A percentile compares a stretch with the other conserved stretches of the same genome.
Conservation (phyloP, 2,888 invertebrate genomes). For the Thecophora atra region DNA sequence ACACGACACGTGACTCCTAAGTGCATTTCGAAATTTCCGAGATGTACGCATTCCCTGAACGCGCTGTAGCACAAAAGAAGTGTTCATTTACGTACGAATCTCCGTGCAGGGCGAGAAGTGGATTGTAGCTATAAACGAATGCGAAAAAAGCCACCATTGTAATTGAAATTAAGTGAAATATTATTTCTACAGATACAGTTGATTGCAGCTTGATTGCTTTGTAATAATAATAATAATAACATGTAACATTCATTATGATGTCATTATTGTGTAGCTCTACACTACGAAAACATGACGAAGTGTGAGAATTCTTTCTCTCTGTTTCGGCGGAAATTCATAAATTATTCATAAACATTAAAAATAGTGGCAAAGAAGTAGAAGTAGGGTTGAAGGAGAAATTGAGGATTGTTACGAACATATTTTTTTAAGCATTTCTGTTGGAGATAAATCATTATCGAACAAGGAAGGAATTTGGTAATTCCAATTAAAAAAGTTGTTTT, state of each 20-base stretch:
- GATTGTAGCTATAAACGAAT: not conserved
- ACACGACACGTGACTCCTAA: slow-evolving; percentile 51
- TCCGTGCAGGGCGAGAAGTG: not conserved
- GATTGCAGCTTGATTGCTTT: not conserved
- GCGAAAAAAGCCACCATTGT: not conserved
- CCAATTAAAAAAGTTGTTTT: no score
- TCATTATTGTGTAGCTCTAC: slow-evolving; percentile 10
- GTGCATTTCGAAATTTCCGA: slow-evolving; percentile 49
- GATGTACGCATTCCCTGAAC: not conserved
- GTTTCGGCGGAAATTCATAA: slow-evolving; percentile 9
- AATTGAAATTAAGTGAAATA: slow-evolving; percentile 16
- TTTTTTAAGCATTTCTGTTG: no score
- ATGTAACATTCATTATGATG: slow-evolving; percentile 20
- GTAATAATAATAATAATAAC: no score
- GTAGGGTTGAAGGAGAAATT: no score
- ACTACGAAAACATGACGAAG: slow-evolving; percentile 24
- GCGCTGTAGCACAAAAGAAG: not conserved
- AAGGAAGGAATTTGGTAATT: no score
- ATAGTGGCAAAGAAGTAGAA: not conserved
- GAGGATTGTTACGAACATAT: no score
- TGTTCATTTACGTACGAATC: not conserved
- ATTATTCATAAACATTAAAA: slow-evolving; percentile 2
- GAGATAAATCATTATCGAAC: no score
- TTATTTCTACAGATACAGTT: slow-evolving; percentile 9
- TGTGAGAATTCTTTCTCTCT: not conserved